Conservation (phyloP, 2,113 vertebrate genomes). For the Hiodon alosoides region DNA sequence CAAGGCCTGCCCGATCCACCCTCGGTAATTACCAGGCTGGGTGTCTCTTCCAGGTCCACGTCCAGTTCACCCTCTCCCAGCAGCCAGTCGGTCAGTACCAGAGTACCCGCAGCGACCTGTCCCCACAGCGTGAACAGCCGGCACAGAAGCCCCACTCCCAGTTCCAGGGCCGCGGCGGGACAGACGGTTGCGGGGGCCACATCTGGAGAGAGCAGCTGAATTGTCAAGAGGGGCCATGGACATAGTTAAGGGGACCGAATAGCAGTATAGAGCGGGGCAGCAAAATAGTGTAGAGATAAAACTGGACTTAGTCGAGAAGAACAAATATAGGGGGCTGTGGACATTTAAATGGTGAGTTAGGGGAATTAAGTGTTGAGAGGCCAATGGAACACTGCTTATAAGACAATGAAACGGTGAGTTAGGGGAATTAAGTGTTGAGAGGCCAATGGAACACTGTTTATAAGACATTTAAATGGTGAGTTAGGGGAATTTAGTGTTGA, state of each 20-base stretch:
- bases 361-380: too few relatives aligned
- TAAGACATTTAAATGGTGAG: too few relatives aligned
- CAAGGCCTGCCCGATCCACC: neutral
- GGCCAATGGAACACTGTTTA: too few relatives aligned
- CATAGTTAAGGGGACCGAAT: neutral
- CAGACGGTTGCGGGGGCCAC: conserved; percentile 63
- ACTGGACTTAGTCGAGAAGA: too few relatives aligned
- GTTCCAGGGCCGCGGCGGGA: conserved; percentile 73
- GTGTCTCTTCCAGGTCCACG: conserved; percentile 29
- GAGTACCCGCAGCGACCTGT: conserved; percentile 52
- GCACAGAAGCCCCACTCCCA: conserved; percentile 70
- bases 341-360: too few relatives aligned
- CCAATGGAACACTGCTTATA: too few relatives aligned
- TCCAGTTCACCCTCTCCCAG: conserved; percentile 61
- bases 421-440: too few relatives aligned
- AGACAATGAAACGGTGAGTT: too few relatives aligned
- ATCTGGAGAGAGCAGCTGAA: conserved; percentile 51
- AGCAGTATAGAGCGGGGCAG: neutral
- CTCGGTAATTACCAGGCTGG: conserved; percentile 47
- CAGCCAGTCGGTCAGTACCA: conserved; percentile 73
- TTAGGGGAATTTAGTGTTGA: too few relatives aligned
- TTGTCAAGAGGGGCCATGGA: neutral
- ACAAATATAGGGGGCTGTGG: too few relatives aligned
- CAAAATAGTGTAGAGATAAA: neutral
- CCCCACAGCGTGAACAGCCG: conserved; percentile 71